A percentile compares a stretch with the other conserved stretches of the same genome.
phyloP scores from a whole-genome alignment of 2,113 vertebrate genomes.

The Tychaedon coryphoeus region DNA sequence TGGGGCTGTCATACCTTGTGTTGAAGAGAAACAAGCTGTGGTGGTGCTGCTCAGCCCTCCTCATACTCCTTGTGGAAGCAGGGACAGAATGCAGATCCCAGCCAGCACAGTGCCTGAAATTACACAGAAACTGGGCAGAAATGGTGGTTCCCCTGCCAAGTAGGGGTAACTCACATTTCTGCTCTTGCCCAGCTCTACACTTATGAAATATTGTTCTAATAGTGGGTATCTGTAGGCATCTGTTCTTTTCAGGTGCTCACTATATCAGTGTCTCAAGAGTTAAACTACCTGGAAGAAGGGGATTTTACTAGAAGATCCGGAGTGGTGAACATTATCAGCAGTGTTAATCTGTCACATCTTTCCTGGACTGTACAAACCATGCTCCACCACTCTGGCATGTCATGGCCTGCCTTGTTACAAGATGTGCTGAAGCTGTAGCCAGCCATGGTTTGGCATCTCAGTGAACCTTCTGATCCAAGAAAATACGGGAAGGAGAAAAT shows the following conservation, averaged over 20 bases:
- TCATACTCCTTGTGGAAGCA: not conserved
- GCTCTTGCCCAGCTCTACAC: not conserved
- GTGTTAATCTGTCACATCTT: constrained; percentile 47
- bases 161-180: not conserved
- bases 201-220: not conserved
- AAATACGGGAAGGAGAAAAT: constrained; percentile 37
- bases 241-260: not conserved
- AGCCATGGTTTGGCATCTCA: constrained; percentile 42
- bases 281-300: constrained; percentile 35
- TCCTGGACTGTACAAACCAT: constrained; percentile 18
- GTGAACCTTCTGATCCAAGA: constrained; percentile 50
- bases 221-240: not conserved
- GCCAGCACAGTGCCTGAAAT: not conserved
- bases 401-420: constrained; percentile 50
- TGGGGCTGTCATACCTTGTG: not conserved
- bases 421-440: constrained; percentile 42
- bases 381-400: constrained; percentile 55
- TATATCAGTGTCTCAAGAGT: constrained; percentile 4
- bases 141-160: not conserved
- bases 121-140: not conserved
- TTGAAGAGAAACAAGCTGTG: not conserved
- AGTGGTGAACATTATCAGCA: constrained; percentile 15
- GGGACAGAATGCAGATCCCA: not conserved
- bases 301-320: constrained; percentile 14
- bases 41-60: not conserved